Evolutionary conservation across 2,888 invertebrate species (phyloP).

Genomic region (Tetragonula carbonaria): DNA sequence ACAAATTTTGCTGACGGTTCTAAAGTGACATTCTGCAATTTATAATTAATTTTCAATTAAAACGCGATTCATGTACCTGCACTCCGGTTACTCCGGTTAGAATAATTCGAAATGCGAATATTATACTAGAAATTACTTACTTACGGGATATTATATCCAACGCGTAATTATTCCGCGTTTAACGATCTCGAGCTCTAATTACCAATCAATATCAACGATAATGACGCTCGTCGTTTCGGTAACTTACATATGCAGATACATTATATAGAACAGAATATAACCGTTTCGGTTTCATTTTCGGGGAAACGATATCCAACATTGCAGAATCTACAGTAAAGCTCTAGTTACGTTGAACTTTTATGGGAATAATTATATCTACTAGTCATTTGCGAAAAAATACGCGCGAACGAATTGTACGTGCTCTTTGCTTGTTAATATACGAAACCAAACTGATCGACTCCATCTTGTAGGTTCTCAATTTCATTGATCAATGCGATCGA

Average conservation of each 20-base stretch:
- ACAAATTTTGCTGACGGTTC: too few relatives aligned
- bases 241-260: not conserved
- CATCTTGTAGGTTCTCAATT: too few relatives aligned
- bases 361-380: not conserved
- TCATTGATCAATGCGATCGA: too few relatives aligned
- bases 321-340: not conserved
- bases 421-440: too few relatives aligned
- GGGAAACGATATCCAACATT: not conserved
- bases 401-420: too few relatives aligned
- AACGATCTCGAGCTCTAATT: slow-evolving; percentile 15
- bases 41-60: not conserved
- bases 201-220: slow-evolving; percentile 22
- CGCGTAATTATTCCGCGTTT: slow-evolving; percentile 6
- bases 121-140: slow-evolving; percentile 8
- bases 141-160: not conserved
- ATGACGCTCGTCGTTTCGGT: slow-evolving; percentile 16
- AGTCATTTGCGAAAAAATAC: too few relatives aligned
- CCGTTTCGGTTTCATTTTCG: not conserved
- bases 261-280: not conserved
- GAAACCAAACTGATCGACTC: too few relatives aligned
- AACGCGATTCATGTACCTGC: not conserved
- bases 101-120: slow-evolving; percentile 8
- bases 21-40: too few relatives aligned
- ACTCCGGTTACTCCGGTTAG: not conserved
- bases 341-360: not conserved